These are phyloP conservation scores for Galleria mellonella DNA, from an alignment of 1,140 invertebrate species.

Conservation along the genomic window DNA sequence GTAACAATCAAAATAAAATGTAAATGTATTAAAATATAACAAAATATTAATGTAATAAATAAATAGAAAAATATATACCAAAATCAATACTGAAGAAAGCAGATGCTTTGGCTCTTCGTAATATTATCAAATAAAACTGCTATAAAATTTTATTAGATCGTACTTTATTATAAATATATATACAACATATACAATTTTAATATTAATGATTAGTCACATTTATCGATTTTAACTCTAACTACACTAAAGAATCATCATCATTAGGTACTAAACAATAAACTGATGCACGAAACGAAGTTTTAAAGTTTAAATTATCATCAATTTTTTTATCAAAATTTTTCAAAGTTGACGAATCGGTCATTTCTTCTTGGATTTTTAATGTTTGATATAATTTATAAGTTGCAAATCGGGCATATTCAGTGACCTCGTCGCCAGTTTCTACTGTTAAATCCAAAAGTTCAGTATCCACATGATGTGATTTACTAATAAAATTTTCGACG, in stretches of 20 bases:
- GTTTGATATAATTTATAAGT: constrained; percentile 45
- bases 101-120: too few species aligned
- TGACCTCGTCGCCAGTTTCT: constrained; percentile 31
- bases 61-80: constrained; percentile 6
- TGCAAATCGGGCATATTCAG: constrained; percentile 45
- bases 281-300: constrained; percentile 25
- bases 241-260: constrained; percentile 17
- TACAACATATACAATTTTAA: not conserved
- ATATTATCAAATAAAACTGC: not conserved
- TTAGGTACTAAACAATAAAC: constrained; percentile 46
- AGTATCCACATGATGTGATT: constrained; percentile 28
- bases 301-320: constrained; percentile 11
- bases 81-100: not conserved
- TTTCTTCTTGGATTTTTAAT: constrained; percentile 33
- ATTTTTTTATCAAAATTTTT: constrained; percentile 32
- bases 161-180: not conserved
- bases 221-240: too few species aligned
- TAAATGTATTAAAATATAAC: constrained; percentile 7
- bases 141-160: not conserved
- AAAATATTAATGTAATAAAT: not conserved
- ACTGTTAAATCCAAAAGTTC: constrained; percentile 21
- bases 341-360: constrained; percentile 52
- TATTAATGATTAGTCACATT: constrained; percentile 23
- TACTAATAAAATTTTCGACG: constrained; percentile 40
- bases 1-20: constrained; percentile 45